A percentile compares a stretch with the other conserved stretches of the same genome.
phyloP scores from a whole-genome alignment of 2,888 invertebrate species.

The Andrena dorsata region DNA sequence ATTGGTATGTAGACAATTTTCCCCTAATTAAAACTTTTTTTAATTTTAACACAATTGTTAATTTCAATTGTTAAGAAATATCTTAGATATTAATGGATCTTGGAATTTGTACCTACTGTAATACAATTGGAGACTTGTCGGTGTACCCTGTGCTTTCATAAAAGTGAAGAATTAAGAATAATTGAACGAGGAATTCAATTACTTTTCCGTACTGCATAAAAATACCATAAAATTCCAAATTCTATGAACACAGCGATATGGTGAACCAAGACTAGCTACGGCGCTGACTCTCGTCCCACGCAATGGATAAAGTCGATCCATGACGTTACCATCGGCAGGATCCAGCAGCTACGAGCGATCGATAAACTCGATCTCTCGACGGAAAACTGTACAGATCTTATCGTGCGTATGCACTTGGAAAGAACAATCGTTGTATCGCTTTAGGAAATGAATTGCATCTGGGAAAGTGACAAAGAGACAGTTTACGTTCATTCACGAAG shows the following conservation, averaged over 20 bases:
- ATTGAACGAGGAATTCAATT: too few species aligned
- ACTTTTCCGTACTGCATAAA: too few species aligned
- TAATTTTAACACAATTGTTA: too few species aligned
- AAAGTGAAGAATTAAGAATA: too few species aligned
- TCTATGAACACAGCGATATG: neutral
- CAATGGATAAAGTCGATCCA: slow-evolving; percentile 44
- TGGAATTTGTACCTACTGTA: too few species aligned
- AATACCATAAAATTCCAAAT: neutral
- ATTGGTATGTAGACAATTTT: too few species aligned
- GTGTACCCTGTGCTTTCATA: too few species aligned
- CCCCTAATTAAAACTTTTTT: too few species aligned
- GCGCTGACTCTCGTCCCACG: slow-evolving; percentile 4
- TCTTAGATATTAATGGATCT: too few species aligned
- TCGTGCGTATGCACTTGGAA: neutral
- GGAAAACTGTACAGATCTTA: neutral
- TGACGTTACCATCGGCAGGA: slow-evolving; percentile 56
- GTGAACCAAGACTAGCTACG: neutral
- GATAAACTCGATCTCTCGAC: slow-evolving; percentile 48
- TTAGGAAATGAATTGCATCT: neutral
- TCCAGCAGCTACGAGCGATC: slow-evolving; percentile 25
- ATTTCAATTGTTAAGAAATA: too few species aligned
- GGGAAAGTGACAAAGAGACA: neutral
- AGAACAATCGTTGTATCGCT: neutral
- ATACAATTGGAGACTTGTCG: too few species aligned
- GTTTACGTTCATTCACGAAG: neutral